Conservation (phyloP, 2,888 invertebrate species). For the Idaea dimidiata region DNA sequence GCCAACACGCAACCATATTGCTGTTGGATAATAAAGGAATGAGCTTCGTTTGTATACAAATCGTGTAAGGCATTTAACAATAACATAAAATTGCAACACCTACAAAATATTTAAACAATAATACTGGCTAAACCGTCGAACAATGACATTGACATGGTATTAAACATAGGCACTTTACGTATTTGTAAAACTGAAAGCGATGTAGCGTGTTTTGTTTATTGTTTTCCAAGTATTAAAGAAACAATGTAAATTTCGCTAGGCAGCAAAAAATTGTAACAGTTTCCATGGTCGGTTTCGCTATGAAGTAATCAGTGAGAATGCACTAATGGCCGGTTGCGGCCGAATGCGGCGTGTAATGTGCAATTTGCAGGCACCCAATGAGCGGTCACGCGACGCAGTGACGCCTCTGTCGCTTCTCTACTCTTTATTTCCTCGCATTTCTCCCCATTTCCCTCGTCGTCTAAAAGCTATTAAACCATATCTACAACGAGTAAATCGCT, state of each 20-base stretch:
- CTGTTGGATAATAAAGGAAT: conserved; percentile 8
- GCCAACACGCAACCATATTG: conserved; percentile 15
- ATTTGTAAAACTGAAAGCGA: background rate
- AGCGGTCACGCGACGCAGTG: conserved; percentile 64
- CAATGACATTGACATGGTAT: background rate
- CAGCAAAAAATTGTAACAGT: conserved; percentile 61
- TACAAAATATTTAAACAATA: background rate
- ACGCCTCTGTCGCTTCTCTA: conserved; percentile 26
- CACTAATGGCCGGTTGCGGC: conserved; percentile 72
- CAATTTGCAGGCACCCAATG: conserved; percentile 68
- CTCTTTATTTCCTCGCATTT: conserved; percentile 17
- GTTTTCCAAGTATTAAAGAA: conserved; percentile 30
- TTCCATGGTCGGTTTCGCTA: conserved; percentile 68
- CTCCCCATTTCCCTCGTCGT: conserved; percentile 13
- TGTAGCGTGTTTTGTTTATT: conserved; percentile 15
- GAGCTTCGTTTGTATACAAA: background rate
- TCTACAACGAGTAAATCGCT: background rate
- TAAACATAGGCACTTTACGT: background rate
- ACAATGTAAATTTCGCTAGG: conserved; percentile 42
- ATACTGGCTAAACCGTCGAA: background rate
- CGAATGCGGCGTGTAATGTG: conserved; percentile 67
- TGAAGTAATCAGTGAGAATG: conserved; percentile 75
- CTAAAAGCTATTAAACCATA: conserved; percentile 1
- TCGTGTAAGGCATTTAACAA: background rate
- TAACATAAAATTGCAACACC: background rate